Evolutionary conservation across 2,113 vertebrate genomes (phyloP).

Genomic region (Antigone vipio): DNA sequence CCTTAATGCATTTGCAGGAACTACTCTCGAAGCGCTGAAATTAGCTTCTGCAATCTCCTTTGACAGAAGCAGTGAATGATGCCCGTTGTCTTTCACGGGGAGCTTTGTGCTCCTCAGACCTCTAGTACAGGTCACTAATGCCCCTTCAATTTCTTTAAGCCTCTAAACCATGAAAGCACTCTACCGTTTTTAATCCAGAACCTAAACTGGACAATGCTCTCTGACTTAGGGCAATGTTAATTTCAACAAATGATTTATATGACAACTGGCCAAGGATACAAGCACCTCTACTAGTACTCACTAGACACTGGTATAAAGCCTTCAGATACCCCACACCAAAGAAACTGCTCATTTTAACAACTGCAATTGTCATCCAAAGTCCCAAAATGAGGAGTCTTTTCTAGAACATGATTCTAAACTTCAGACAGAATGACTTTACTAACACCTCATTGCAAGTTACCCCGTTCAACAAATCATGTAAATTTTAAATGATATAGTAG

Average conservation of each 20-base stretch:
- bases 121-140: not conserved
- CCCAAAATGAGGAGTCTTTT: fast-evolving
- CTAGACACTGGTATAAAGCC: not conserved
- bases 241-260: not conserved
- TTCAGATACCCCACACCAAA: not conserved
- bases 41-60: not conserved
- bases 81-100: not conserved
- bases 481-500: not conserved
- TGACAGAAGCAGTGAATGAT: not conserved
- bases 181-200: not conserved
- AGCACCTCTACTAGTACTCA: not conserved
- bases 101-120: not conserved
- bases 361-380: not conserved
- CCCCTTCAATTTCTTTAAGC: not conserved
- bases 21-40: not conserved
- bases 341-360: not conserved
- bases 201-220: not conserved
- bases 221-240: not conserved
- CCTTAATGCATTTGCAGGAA: not conserved
- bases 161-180: not conserved
- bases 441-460: not conserved
- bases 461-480: not conserved
- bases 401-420: not conserved
- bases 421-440: not conserved
- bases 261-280: not conserved